Evolutionary conservation across 2,113 vertebrate genomes (phyloP).

Genomic region (Hyaena hyaena): DNA sequence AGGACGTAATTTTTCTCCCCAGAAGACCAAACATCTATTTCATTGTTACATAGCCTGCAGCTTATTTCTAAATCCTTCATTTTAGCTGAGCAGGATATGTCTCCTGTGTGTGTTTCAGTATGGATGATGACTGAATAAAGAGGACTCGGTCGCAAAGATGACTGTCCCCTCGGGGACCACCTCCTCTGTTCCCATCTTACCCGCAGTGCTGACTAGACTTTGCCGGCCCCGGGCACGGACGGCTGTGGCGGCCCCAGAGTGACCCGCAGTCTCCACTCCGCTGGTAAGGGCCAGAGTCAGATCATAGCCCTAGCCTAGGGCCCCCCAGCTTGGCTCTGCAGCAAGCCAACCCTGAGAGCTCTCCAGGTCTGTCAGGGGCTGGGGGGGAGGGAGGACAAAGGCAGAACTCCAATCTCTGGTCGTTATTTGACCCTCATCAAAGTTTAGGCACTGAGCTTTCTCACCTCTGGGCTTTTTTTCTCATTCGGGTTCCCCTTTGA

Average conservation of each 20-base stretch:
- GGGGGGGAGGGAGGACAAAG: not conserved
- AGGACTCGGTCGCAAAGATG: not conserved
- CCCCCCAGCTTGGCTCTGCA: accelerated
- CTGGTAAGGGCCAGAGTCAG: not conserved
- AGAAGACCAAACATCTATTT: not conserved
- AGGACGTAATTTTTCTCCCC: not conserved
- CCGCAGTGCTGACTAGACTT: not conserved
- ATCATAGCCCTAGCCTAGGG: accelerated
- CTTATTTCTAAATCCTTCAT: not conserved
- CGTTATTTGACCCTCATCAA: not conserved
- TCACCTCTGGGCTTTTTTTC: not conserved
- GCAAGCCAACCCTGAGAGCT: not conserved
- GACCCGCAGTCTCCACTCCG: too few relatives aligned
- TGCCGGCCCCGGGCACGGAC: not conserved
- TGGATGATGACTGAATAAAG: not conserved
- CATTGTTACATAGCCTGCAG: not conserved
- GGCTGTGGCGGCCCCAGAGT: not conserved
- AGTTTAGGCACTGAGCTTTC: too few relatives aligned
- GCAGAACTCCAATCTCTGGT: not conserved
- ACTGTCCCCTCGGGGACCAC: not conserved
- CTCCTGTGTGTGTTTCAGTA: not conserved
- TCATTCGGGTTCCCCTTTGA: not conserved
- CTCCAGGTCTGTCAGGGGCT: accelerated
- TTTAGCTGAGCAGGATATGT: not conserved
- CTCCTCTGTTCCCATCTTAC: constrained; percentile 73